Evolutionary conservation across 2,797 vertebrate genomes (phyloP), one percentile per base, ranked within the genome.

Genomic region (Adrianichthys oophorus): DNA sequence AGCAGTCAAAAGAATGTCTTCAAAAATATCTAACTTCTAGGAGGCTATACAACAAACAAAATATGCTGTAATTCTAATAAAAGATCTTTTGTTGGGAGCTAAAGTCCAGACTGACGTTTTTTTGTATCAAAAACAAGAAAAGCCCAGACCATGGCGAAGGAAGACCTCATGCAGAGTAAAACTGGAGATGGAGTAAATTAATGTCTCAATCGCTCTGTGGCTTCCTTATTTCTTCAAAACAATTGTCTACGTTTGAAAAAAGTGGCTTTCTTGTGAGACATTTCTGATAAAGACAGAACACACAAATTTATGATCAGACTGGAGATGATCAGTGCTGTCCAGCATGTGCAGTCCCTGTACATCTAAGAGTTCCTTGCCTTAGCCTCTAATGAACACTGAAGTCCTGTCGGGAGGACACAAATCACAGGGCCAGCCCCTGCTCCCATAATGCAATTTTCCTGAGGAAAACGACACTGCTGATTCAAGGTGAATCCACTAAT

Each of bases 401-500:
- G 84, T 68, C 82, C 82, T 87, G 86, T 87, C 89, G 88, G 74
- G 85, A 82, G 83, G 80, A 86, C 82, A 90, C 87, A 89, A 87
- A 90, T 90, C 86, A 88, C 83, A 70, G 79, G 70, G 58, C 85
- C 65, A 56, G 76, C 72, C 81, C 85, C 72, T 67, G 82, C 77
- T 86, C 80, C 80, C 79, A 82, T 90, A 88, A 90, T 86, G 85
- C 78, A 86, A 82, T 90, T 88, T 90, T 84, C 85, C 82, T 76
- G 64, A 64, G 64, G 72, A 86, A 85, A 85, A 87, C 68, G 80
- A 85, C 77, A 76, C 62, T 59, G 57, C 74, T 85, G 74, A 88
- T 87, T 86, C 85, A 91, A 90, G 87, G 89, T 90, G 87, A 90
- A 81, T 88, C 70, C 48, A 17, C 74, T 83, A 84, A 86, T 89